A percentile compares a stretch with the other conserved stretches of the same genome.
These are phyloP conservation scores for Hyphantria cunea DNA, from an alignment of 1,140 invertebrate species.

Conservation along the genomic window DNA sequence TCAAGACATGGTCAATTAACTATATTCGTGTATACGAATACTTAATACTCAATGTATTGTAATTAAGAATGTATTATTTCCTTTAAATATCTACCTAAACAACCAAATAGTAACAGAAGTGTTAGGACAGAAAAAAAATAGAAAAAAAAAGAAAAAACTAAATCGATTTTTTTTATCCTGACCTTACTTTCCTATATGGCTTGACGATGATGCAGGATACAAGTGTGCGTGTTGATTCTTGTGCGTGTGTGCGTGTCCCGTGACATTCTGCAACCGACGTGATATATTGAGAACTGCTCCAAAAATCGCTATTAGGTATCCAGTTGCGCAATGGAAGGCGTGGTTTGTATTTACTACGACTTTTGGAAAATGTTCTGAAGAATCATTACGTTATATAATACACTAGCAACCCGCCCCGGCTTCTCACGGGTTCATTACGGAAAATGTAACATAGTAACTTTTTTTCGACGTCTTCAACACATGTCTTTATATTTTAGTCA, in stretches of 20 bases:
- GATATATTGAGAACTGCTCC: conserved; percentile 76
- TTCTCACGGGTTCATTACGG: no score
- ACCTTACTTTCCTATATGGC: conserved; percentile 51
- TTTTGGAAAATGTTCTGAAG: conserved; percentile 4
- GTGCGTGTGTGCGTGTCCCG: conserved; percentile 52
- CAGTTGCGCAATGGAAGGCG: conserved; percentile 42
- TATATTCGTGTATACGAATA: no score
- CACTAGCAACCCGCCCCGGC: no score
- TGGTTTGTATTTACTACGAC: conserved; percentile 44
- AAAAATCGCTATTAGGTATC: conserved; percentile 70
- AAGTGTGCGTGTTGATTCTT: conserved; percentile 50
- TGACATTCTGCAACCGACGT: conserved; percentile 70
- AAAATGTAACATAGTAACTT: no score
- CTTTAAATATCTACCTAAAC: no score
- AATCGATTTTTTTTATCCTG: conserved; percentile 42
- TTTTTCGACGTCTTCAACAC: no score
- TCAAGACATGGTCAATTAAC: no score
- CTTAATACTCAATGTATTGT: no score
- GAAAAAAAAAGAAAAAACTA: background rate
- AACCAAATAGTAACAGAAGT: no score
- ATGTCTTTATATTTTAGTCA: no score
- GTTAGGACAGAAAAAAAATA: no score
- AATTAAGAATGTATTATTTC: no score
- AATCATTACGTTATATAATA: background rate
- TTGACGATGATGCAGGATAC: conserved; percentile 62